Evolutionary conservation across 2,113 vertebrate genomes (phyloP).

Genomic region (Pterocles orientalis): DNA sequence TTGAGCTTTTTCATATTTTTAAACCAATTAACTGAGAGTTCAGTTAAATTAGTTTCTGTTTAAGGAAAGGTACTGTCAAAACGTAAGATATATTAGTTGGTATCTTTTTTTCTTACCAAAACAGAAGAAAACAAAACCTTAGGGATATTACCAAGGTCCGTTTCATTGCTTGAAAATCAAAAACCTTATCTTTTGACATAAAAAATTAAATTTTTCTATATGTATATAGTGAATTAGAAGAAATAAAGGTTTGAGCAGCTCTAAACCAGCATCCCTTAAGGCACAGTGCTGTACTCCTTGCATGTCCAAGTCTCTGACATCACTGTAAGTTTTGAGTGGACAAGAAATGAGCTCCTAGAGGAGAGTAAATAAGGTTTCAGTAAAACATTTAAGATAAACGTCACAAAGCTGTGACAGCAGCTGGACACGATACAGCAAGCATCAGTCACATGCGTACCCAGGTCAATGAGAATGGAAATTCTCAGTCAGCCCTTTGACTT

Average conservation of each 20-base stretch:
- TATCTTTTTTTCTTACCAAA: not conserved
- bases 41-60: slow-evolving; percentile 41
- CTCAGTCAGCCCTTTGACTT: not conserved
- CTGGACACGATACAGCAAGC: not conserved
- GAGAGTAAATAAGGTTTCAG: not conserved
- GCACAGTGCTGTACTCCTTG: not conserved
- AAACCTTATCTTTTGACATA: not conserved
- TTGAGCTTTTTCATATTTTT: slow-evolving; percentile 72
- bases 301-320: not conserved
- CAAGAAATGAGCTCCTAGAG: not conserved
- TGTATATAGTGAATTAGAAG: not conserved
- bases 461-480: not conserved
- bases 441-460: not conserved
- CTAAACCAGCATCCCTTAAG: not conserved
- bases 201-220: not conserved
- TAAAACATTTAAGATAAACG: not conserved
- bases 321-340: not conserved
- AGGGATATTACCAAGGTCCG: not conserved
- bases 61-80: slow-evolving; percentile 26
- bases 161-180: not conserved
- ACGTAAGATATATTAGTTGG: not conserved
- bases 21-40: slow-evolving; percentile 75
- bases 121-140: not conserved
- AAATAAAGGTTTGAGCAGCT: not conserved
- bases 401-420: not conserved